Evolutionary conservation across 2,113 vertebrate species (phyloP).

Genomic region (Petrocephalus zakoni): DNA sequence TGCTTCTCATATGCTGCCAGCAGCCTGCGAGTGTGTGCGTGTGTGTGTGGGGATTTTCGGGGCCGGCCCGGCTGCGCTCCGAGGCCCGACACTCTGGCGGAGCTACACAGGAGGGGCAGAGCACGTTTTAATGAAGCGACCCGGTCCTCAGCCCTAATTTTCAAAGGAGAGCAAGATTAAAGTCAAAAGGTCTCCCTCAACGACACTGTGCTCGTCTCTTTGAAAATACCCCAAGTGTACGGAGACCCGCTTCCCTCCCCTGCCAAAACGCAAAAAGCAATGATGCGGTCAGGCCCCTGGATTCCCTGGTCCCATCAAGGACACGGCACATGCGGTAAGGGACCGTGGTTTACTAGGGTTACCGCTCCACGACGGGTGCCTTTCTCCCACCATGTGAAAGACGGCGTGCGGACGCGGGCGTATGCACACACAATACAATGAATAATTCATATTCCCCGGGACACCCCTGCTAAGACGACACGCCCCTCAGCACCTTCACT

Average conservation of each 20-base stretch:
- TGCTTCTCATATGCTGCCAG: conserved; percentile 3
- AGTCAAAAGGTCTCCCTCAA: conserved; percentile 75
- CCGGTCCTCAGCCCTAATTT: conserved; percentile 71
- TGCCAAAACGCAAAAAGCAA: conserved; percentile 44
- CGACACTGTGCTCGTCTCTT: conserved; percentile 69
- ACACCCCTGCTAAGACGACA: conserved; percentile 73
- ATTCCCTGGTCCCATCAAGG: conserved; percentile 69
- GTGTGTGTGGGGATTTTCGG: conserved; percentile 11
- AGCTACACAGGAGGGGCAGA: conserved; percentile 71
- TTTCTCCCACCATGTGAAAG: conserved; percentile 64
- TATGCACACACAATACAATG: conserved; percentile 75
- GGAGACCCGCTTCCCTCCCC: conserved; percentile 39
- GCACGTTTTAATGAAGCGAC: conserved; percentile 70
- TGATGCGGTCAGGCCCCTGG: conserved; percentile 69
- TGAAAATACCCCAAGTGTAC: conserved; percentile 74
- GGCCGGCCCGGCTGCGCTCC: conserved; percentile 48
- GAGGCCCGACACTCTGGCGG: conserved; percentile 51
- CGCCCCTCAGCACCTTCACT: conserved; percentile 90
- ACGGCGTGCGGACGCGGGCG: conserved; percentile 47
- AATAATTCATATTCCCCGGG: conserved; percentile 86
- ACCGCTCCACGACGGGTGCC: conserved; percentile 68
- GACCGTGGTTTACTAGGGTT: conserved; percentile 24
- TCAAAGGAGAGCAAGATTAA: conserved; percentile 77
- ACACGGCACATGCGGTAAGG: conserved; percentile 53
- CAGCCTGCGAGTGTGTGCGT: background rate